Conservation (phyloP, 2,888 invertebrate genomes). For the Ornithoptera alexandrae region DNA sequence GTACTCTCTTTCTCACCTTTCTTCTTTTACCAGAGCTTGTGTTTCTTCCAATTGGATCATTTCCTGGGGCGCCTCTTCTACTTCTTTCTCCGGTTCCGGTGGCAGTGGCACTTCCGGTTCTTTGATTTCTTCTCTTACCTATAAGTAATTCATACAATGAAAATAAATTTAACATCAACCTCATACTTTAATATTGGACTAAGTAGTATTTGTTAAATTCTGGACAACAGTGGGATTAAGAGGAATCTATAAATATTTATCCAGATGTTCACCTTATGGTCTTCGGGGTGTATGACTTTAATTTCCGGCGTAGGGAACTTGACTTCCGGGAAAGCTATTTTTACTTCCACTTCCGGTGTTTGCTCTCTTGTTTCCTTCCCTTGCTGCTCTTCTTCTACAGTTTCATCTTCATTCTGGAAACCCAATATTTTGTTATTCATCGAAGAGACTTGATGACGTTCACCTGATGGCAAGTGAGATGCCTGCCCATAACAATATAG, state of each 20-base stretch:
- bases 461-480: no score
- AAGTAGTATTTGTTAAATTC: no score
- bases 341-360: slow-evolving; percentile 45
- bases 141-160: neutral
- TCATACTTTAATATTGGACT: no score
- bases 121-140: slow-evolving; percentile 22
- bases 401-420: slow-evolving; percentile 30
- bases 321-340: slow-evolving; percentile 64
- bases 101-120: slow-evolving; percentile 14
- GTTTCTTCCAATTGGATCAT: slow-evolving; percentile 6
- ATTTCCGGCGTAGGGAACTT: slow-evolving; percentile 72
- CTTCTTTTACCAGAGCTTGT: slow-evolving; percentile 1
- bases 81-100: slow-evolving; percentile 14
- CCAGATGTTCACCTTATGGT: slow-evolving; percentile 46
- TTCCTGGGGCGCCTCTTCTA: slow-evolving; percentile 1
- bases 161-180: no score
- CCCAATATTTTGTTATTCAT: neutral
- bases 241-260: neutral
- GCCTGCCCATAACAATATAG: no score
- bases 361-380: slow-evolving; percentile 17
- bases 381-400: slow-evolving; percentile 32
- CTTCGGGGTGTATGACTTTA: slow-evolving; percentile 66
- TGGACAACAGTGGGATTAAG: no score
- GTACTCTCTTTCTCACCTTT: neutral
- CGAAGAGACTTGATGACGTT: no score